Evolutionary conservation across 2,797 vertebrate genomes (phyloP), one percentile per base, ranked within the genome.

Genomic region (Meda fulgida): DNA sequence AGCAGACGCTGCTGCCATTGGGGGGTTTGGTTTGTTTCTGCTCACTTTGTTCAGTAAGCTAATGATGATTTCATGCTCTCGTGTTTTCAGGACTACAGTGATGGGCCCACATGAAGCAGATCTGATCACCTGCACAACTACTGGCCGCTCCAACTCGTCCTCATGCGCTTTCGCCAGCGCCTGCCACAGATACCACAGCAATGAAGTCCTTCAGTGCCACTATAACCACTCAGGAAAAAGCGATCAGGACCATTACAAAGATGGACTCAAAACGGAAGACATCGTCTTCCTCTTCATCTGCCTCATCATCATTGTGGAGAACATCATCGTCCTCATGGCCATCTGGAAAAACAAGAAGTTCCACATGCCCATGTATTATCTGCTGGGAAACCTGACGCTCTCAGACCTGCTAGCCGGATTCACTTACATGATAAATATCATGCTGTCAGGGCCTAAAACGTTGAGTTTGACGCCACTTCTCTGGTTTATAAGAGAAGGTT

Each of bases 271-370:
- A 80, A 94, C 96, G 0, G 96, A 96, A 51, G 92, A 94, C 9
- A 94, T 94, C 1, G 90, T 92, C 0, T 96, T 96, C 81, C 87
- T 97, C 88, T 93, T 95, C 36, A 93, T 98, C 83, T 97, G 97
- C 84, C 88, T 96, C 6, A 90, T 97, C 85, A 97, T 97, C 9
- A 93, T 97, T 76, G 89, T 97, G 87, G 97, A 97, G 93, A 98
- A 98, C 51, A 89, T 96, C 2, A 93, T 97, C 9, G 96, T 97
- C 77, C 94, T 97, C 55, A 53, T 96, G 0, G 96, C 96, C 88
- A 95, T 97, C 53, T 96, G 95, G 93, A 96, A 91, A 87, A 97
- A 97, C 92, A 97, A 97, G 91, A 97, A 97, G 89, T 97, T 98
- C 88, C 97, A 97, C 76, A 88, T 96, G 80, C 97, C 97, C 80